Evolutionary conservation across 2,797 vertebrate species (phyloP), one percentile per base, ranked within the genome.

Genomic region (Champsocephalus gunnari): DNA sequence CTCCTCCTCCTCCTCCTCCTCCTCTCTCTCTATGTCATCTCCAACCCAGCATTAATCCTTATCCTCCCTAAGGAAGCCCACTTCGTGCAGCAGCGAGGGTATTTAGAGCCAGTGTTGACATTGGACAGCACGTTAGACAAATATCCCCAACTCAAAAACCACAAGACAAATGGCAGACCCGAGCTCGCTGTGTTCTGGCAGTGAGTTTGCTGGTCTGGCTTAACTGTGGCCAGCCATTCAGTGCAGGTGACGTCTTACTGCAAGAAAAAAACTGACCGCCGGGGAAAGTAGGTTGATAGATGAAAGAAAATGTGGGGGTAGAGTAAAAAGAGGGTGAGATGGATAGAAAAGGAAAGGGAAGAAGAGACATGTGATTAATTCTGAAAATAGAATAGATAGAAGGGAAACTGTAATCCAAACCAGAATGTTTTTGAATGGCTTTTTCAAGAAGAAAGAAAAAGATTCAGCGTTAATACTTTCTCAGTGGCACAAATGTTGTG

Each of bases 51-150:
- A 90, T 91, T 91, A 91, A 91, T 92, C 87, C 83, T 89, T 57
- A 82, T 84, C 89, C 90, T 92, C 89, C 88, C 89, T 47, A 14
- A 90, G 89, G 91, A 91, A 89, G 77, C 84, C 87, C 81, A 91
- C 92, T 92, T 88, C 79, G 80, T 91, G 85, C 76, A 83, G 90
- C 82, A 72, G 74, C 55, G 38, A 81, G 83, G 84, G 88, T 93
- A 92, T 94, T 92, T 91, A 86, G 90, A 92, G 86, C 77, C 61
- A 67, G 72, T 95, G 92, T 94, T 94, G 93, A 94, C 90, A 90
- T 92, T 95, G 93, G 93, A 94, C 88, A 56, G 88, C 77, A 55
- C 55, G 85, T 88, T 88, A 92, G 88, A 93, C 91, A 93, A 93
- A 92, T 92, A 92, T 91, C 91, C 83, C 75, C 64, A 74, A 88